Evolutionary conservation across 2,888 invertebrate species (phyloP), one percentile per base, ranked within the genome.

Genomic region (Choreutis nemorana): DNA sequence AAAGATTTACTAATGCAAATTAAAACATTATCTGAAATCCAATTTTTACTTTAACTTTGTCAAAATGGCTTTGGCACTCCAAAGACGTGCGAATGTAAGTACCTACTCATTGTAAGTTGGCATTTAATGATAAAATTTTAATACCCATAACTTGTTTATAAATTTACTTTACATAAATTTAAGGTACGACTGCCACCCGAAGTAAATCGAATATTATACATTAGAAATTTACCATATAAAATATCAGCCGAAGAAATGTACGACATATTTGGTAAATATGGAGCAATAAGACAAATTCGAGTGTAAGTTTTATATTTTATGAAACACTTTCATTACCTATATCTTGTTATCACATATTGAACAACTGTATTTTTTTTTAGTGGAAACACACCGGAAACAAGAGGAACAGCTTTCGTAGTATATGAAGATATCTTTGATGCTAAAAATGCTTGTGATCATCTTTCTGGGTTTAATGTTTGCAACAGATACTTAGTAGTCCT

Each of bases 351-450:
- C 8, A n/a, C 8, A 31, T 20, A 11, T 9, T 6, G 15, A 14
- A 14, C 27, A 8, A 7, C 20, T 7, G n/a, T 29, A 9, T 14
- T 16, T 23, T 12, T n/a, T n/a, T n/a, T n/a, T 68, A 95, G 91
- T 16, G 98, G 98, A 1, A 98, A 97, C 55, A 98, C 97, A 13
- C 92, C 97, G 8, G 98, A 99, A 70, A 96, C 97, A 0, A 86
- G 96, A 64, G 99, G 99, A 29, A 99, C 99, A 16, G 99, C 99
- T 10, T 99, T 98, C 84, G 97, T 99, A 26, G 96, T 99, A 0
- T 99, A 97, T 68, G 99, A 99, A 78, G 99, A 99, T 60, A 99
- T 99, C 51, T 99, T 99, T 81, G 99, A 99, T 83, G 99, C 99
- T 0, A 99, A 99, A 72, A 98, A 98, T 81, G 99, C 99, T 3